A percentile compares a stretch with the other conserved stretches of the same genome.
Evolutionary conservation across 1,140 invertebrate species (phyloP).

Genomic region (Condylostylus longicornis): DNA sequence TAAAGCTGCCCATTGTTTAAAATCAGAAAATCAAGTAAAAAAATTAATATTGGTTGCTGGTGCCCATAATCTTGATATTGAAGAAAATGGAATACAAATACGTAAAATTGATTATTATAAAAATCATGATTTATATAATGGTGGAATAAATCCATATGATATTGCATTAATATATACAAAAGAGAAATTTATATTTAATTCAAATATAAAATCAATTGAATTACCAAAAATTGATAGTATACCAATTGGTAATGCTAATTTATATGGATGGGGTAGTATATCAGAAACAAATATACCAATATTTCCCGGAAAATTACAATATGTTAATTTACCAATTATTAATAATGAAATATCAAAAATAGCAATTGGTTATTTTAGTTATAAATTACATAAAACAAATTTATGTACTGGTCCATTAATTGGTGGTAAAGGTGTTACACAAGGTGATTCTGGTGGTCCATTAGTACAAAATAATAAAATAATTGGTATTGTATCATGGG

Average conservation of each 20-base stretch:
- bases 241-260: constrained; percentile 32
- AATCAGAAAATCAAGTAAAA: constrained; percentile 16
- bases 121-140: constrained; percentile 23
- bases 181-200: constrained; percentile 19
- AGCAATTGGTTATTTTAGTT: constrained; percentile 19
- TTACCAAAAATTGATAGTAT: constrained; percentile 32
- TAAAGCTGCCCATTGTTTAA: constrained; percentile 28
- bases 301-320: constrained; percentile 32
- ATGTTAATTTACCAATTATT: constrained; percentile 32
- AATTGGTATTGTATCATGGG: constrained; percentile 35
- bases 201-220: constrained; percentile 31
- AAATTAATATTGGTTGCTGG: constrained; percentile 26
- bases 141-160: constrained; percentile 36
- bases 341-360: constrained; percentile 27
- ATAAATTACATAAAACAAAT: constrained; percentile 33
- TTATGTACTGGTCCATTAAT: constrained; percentile 36
- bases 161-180: constrained; percentile 38
- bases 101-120: constrained; percentile 24
- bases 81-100: constrained; percentile 17
- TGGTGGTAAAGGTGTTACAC: constrained; percentile 35
- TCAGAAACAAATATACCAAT: constrained; percentile 29
- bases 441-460: constrained; percentile 35
- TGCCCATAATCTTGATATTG: constrained; percentile 22
- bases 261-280: constrained; percentile 36
- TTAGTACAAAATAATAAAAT: constrained; percentile 18